Conservation (phyloP, 2,113 vertebrate genomes). For the Leucoraja erinaceus region DNA sequence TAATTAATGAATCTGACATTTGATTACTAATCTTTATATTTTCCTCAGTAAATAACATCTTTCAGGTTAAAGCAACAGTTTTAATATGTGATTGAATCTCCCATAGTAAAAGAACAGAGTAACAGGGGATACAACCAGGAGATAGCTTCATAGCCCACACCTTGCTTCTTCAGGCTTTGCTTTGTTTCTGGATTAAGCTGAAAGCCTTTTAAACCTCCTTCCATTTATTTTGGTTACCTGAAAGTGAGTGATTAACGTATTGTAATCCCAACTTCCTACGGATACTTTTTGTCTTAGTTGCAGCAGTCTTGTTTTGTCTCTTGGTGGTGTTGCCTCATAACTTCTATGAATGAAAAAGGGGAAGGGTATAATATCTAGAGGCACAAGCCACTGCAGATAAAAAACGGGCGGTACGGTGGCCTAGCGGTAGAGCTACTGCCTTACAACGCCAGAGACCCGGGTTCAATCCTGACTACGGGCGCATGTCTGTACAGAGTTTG, state of each 20-base stretch:
- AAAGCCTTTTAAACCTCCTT: slow-evolving; percentile 19
- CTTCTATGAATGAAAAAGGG: not conserved
- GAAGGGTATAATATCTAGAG: not conserved
- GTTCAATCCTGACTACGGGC: too few species aligned
- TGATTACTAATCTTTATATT: not conserved
- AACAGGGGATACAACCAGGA: not conserved
- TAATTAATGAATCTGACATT: not conserved
- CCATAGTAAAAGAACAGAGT: not conserved
- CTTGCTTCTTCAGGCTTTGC: not conserved
- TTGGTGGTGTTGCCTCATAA: too few species aligned
- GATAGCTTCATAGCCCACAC: not conserved
- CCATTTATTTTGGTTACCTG: slow-evolving; percentile 3
- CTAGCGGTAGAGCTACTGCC: too few species aligned
- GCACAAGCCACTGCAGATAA: too few species aligned
- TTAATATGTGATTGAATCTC: not conserved
- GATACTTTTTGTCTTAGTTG: not conserved
- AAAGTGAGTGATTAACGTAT: slow-evolving; percentile 26
- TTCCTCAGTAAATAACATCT: not conserved
- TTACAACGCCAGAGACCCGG: too few species aligned
- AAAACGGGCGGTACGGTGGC: too few species aligned
- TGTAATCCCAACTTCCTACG: not conserved
- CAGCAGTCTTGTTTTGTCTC: not conserved
- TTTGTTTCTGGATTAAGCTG: slow-evolving; percentile 12
- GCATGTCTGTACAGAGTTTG: too few species aligned
- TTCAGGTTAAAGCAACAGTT: not conserved